These are phyloP conservation scores for Trididemnum nubilum DNA, from an alignment of 23 tunicate genomes.

Conservation along the genomic window DNA sequence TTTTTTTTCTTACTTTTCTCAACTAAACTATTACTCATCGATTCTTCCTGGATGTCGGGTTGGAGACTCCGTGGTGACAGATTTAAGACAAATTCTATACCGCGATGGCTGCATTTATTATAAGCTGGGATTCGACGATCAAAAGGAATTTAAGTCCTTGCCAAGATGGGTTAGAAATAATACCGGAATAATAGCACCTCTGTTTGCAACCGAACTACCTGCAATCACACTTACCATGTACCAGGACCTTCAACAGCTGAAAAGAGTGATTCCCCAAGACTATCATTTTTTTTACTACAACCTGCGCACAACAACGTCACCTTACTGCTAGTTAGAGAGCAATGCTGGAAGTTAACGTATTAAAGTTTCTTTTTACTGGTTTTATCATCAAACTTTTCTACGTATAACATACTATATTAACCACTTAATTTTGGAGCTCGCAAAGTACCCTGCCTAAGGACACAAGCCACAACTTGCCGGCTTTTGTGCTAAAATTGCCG, in stretches of 20 bases:
- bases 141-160: neutral
- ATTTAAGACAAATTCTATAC: neutral
- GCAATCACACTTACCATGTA: neutral
- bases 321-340: too few relatives aligned
- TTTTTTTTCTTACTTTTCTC: too few relatives aligned
- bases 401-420: too few relatives aligned
- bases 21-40: neutral
- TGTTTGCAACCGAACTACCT: neutral
- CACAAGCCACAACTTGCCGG: constrained; percentile 1
- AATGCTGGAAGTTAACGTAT: too few relatives aligned
- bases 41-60: neutral
- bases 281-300: neutral
- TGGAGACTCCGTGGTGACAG: neutral
- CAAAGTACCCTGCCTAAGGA: neutral
- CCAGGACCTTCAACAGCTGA: neutral
- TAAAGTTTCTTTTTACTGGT: too few relatives aligned
- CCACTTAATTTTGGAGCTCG: constrained; percentile 1
- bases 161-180: neutral
- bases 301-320: too few relatives aligned
- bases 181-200: neutral
- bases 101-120: neutral
- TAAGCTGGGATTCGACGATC: neutral
- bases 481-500: neutral
- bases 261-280: neutral
- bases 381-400: too few relatives aligned